Percentiles rank a stretch among this genome's conserved stretches.
Conservation (phyloP, 2,888 invertebrate species). For the Oegoconia quadripuncta region DNA sequence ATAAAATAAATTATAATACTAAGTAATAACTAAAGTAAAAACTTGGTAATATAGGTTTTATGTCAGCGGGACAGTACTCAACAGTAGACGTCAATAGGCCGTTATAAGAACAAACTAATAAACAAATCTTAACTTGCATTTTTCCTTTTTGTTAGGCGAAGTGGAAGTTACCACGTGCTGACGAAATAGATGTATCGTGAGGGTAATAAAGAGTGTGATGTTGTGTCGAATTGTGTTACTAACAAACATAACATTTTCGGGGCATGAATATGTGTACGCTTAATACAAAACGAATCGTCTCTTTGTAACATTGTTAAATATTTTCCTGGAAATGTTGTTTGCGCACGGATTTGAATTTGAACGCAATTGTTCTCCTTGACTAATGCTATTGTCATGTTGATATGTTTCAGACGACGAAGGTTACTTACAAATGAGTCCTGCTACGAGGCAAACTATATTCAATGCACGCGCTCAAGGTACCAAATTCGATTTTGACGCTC, state of each 20-base stretch:
- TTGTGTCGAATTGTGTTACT: conserved; percentile 5
- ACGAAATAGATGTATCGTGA: conserved; percentile 18
- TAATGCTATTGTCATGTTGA: conserved; percentile 8
- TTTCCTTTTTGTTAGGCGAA: conserved; percentile 54
- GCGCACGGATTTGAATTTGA: neutral
- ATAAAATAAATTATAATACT: too few species aligned
- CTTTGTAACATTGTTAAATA: neutral
- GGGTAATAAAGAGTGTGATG: conserved; percentile 6
- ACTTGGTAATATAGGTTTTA: too few species aligned
- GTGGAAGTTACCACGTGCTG: conserved; percentile 51
- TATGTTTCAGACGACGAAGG: conserved; percentile 68
- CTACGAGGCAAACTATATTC: conserved; percentile 64
- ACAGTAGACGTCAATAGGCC: too few species aligned
- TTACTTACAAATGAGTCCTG: conserved; percentile 82
- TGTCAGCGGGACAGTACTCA: too few species aligned
- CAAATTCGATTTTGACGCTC: conserved; percentile 75
- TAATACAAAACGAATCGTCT: conserved; percentile 3
- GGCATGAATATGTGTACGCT: neutral
- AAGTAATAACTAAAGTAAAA: too few species aligned
- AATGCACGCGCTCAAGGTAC: conserved; percentile 71
- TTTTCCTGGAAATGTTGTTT: conserved; percentile 2
- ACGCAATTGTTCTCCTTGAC: neutral
- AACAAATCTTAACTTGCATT: neutral
- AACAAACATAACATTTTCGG: neutral
- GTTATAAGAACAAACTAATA: too few species aligned